Evolutionary conservation across 2,797 vertebrate genomes (phyloP).

Genomic region (Argyrosomus regius): DNA sequence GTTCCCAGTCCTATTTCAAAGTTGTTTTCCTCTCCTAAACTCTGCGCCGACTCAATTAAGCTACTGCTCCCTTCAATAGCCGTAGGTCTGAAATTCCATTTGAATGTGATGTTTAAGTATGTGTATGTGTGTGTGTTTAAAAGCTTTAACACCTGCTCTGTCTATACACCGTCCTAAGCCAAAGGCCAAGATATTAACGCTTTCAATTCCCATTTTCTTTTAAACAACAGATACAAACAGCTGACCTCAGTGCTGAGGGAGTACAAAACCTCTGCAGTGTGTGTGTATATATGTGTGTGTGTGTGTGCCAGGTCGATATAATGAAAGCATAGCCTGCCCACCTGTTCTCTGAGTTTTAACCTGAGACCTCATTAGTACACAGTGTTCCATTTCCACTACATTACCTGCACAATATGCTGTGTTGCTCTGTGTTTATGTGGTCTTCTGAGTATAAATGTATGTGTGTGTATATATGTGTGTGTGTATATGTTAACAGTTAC

Average conservation of each 20-base stretch:
- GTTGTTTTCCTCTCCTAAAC: conserved; percentile 62
- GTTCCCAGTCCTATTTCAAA: conserved; percentile 57
- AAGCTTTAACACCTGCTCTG: conserved; percentile 71
- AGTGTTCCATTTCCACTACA: conserved; percentile 73
- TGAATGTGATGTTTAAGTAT: conserved; percentile 53
- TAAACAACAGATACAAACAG: conserved; percentile 18
- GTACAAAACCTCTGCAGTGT: conserved; percentile 33
- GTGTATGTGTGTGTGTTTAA: conserved; percentile 48
- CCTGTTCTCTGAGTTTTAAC: conserved; percentile 72
- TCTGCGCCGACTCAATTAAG: conserved; percentile 76
- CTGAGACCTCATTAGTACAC: conserved; percentile 73
- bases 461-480: conserved; percentile 12
- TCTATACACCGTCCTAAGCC: conserved; percentile 33
- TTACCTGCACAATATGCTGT: conserved; percentile 68
- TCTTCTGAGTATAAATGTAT: conserved; percentile 36
- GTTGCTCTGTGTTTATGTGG: conserved; percentile 37
- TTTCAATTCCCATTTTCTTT: conserved; percentile 25
- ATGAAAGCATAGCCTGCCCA: conserved; percentile 62
- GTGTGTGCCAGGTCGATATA: conserved; percentile 36
- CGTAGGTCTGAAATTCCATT: conserved; percentile 79
- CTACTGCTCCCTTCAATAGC: conserved; percentile 70
- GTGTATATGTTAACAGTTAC: not conserved
- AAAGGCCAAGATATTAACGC: conserved; percentile 57
- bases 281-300: conserved; percentile 3
- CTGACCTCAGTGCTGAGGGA: conserved; percentile 54